A percentile compares a stretch with the other conserved stretches of the same genome.
Evolutionary conservation across 2,113 vertebrate species (phyloP).

Genomic region (Dicrurus megarhynchus): DNA sequence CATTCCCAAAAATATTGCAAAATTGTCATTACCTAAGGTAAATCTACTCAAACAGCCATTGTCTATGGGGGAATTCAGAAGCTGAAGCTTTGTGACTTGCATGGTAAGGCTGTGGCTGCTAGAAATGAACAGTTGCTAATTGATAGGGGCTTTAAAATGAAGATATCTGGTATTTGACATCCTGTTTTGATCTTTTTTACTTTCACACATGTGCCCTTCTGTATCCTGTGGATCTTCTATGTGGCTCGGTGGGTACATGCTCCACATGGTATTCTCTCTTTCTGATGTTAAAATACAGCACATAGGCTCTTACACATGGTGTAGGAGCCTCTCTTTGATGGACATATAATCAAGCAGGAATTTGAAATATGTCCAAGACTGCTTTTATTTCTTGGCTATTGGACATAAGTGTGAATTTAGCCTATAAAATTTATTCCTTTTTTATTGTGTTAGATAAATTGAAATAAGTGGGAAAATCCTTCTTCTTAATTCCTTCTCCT

Average conservation of each 20-base stretch:
- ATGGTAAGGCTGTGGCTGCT: constrained; percentile 24
- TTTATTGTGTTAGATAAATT: constrained; percentile 20
- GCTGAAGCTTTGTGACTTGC: constrained; percentile 33
- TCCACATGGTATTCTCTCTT: constrained; percentile 61
- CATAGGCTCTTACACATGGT: constrained; percentile 49
- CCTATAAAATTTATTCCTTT: constrained; percentile 37
- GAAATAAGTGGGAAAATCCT: constrained; percentile 11
- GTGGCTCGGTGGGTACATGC: constrained; percentile 58
- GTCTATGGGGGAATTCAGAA: constrained; percentile 46
- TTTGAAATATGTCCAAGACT: constrained; percentile 62
- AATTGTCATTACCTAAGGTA: constrained; percentile 25
- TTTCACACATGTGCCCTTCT: constrained; percentile 57
- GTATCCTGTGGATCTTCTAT: constrained; percentile 68
- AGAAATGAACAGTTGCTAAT: constrained; percentile 54
- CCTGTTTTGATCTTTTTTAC: constrained; percentile 61
- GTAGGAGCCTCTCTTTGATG: constrained; percentile 49
- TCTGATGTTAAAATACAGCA: constrained; percentile 66
- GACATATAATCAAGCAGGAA: constrained; percentile 59
- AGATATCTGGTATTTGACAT: constrained; percentile 45
- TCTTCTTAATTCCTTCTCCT: constrained; percentile 32
- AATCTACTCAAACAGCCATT: constrained; percentile 31
- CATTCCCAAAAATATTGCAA: constrained; percentile 34
- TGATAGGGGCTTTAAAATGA: constrained; percentile 57
- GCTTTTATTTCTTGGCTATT: constrained; percentile 59
- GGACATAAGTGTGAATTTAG: constrained; percentile 37